These are phyloP conservation scores for Rhinoraja longicauda DNA, from an alignment of 2,797 vertebrate species.

Conservation along the genomic window DNA sequence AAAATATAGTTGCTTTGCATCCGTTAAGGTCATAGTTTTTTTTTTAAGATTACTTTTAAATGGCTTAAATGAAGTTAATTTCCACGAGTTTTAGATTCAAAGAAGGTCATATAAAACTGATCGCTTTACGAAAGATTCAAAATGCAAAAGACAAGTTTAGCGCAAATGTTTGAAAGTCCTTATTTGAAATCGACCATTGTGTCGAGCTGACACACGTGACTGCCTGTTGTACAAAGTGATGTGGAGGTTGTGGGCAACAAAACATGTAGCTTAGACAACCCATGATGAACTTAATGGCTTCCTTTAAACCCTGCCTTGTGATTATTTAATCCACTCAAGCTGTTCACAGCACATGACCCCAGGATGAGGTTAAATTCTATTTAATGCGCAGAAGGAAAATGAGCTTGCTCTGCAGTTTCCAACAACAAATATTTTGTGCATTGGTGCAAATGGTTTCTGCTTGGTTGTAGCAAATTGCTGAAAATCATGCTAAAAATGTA, in stretches of 20 bases:
- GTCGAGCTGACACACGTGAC: not conserved
- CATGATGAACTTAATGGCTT: not conserved
- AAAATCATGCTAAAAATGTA: not conserved
- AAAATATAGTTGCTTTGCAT: not conserved
- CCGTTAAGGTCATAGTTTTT: not conserved
- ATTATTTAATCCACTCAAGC: constrained; percentile 22
- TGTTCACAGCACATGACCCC: constrained; percentile 16
- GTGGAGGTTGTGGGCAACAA: not conserved
- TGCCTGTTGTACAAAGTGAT: not conserved
- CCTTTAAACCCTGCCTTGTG: not conserved
- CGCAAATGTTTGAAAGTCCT: not conserved
- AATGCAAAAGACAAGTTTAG: not conserved
- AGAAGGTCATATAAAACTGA: not conserved
- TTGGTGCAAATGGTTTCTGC: not conserved
- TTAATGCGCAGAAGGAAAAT: not conserved
- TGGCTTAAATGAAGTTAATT: not conserved
- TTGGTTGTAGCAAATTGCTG: not conserved
- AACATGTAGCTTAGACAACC: not conserved
- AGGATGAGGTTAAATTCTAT: not conserved
- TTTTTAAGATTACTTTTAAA: not conserved
- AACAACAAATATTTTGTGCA: not conserved
- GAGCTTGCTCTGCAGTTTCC: constrained; percentile 7
- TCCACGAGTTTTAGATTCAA: not conserved
- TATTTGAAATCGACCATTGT: not conserved
- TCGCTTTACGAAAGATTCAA: not conserved